Evolutionary conservation across 2,797 vertebrate genomes (phyloP).

Genomic region (Salmo trutta): DNA sequence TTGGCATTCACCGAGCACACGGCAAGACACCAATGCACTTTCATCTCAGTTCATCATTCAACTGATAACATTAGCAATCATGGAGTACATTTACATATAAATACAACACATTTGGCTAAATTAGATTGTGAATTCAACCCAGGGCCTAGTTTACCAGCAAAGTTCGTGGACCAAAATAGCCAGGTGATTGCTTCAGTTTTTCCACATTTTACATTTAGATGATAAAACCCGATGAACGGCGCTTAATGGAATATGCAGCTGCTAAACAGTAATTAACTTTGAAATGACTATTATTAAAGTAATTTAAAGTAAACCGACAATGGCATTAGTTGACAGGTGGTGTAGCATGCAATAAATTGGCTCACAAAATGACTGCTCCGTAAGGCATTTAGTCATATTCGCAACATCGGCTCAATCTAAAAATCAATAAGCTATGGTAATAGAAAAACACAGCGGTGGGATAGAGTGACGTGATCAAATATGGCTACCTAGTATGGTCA

Average conservation of each 20-base stretch:
- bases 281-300: conserved; percentile 2
- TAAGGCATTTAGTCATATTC: not conserved
- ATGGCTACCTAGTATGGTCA: not conserved
- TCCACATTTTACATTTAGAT: conserved; percentile 21
- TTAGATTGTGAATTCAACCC: conserved; percentile 59
- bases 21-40: conserved; percentile 39
- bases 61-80: conserved; percentile 49
- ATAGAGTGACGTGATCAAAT: not conserved
- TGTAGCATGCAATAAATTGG: not conserved
- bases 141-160: conserved; percentile 53
- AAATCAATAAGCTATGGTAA: not conserved
- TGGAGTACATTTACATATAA: conserved; percentile 64
- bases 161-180: conserved; percentile 21
- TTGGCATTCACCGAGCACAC: conserved; percentile 20
- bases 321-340: conserved; percentile 12
- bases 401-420: not conserved
- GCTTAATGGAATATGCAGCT: conserved; percentile 19
- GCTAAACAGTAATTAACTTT: conserved; percentile 7
- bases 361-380: not conserved
- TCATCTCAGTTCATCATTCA: conserved; percentile 63
- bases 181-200: conserved; percentile 49
- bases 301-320: conserved; percentile 1
- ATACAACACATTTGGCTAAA: conserved; percentile 65
- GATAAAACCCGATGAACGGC: conserved; percentile 1
- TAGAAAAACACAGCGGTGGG: not conserved